Evolutionary conservation across 2,888 invertebrate genomes (phyloP), one percentile per base, ranked within the genome.

Genomic region (Drosophila mayaguana): DNA sequence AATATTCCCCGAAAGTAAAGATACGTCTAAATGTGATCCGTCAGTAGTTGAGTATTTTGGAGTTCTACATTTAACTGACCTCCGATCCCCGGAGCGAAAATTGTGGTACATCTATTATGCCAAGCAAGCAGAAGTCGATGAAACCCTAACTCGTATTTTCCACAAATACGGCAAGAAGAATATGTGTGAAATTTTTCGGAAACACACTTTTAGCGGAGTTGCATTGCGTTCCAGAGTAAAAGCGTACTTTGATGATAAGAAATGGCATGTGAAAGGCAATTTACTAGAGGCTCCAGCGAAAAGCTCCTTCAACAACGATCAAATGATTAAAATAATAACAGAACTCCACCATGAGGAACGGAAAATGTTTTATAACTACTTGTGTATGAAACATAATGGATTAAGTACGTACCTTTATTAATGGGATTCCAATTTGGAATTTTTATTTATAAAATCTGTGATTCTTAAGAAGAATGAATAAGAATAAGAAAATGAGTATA

Each of bases 131-230:
- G 76, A 85, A 9, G 55, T 84, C 16, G 72, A 88, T 12, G 69
- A 73, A n/a, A 88, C 80, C 0, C 50, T 84, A 2, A 64, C 75
- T 0, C 71, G 72, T 1, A 75, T 84, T 25, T 83, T 72, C 40
- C 54, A 82, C 42, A 85, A 82, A 55, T 89, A 77, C 32, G 84
- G 88, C 2, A 89, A 89, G n/a, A 85, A 82, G 66, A 88, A 84
- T 45, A 55, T 88, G 67, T 75, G 63, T 25, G 84, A 84, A 34
- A 54, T 84, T 43, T 88, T 88, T 42, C 69, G 85, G 6, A 85
- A 77, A 6, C 78, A 80, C 1, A 56, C 80, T 0, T 88, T 71
- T 28, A 82, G 83, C 11, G 89, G 84, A 1, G 34, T 64, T 12
- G 70, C 51, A 3, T 32, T 84, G 18, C 70, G 86, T 2, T 63